Evolutionary conservation across 2,888 invertebrate genomes (phyloP).

Genomic region (Sepiola atlantica): DNA sequence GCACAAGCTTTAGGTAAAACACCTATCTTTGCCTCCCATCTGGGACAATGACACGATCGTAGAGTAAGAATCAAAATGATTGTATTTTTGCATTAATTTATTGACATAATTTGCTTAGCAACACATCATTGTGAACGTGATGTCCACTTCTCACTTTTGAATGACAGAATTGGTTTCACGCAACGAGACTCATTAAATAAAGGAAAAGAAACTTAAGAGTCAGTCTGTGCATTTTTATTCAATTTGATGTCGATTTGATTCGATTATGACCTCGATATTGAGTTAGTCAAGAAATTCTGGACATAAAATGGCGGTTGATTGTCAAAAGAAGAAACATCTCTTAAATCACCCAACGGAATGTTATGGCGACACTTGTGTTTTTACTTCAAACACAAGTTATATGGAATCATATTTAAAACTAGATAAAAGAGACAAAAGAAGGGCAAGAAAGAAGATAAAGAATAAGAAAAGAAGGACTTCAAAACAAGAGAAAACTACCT

Average conservation of each 20-base stretch:
- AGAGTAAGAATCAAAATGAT: too few species aligned
- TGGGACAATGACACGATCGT: too few species aligned
- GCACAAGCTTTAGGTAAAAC: too few species aligned
- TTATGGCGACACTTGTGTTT: background rate
- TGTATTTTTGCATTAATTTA: too few species aligned
- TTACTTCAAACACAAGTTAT: background rate
- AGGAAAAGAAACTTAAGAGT: background rate
- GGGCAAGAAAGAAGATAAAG: background rate
- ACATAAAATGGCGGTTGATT: background rate
- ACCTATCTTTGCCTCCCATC: too few species aligned
- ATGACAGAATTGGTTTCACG: background rate
- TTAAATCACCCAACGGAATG: background rate
- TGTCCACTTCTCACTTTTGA: background rate
- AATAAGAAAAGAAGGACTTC: too few species aligned
- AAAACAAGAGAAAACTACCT: too few species aligned
- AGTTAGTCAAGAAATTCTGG: background rate
- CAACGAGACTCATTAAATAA: background rate
- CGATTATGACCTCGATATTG: background rate
- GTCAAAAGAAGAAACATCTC: background rate
- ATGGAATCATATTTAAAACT: background rate
- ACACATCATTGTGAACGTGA: background rate
- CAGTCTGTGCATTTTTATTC: background rate
- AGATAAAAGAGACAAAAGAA: background rate
- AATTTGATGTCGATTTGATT: background rate
- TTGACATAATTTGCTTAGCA: background rate